A percentile compares a stretch with the other conserved stretches of the same genome.
phyloP scores from a whole-genome alignment of 2,113 vertebrate species.

The Grus americana region DNA sequence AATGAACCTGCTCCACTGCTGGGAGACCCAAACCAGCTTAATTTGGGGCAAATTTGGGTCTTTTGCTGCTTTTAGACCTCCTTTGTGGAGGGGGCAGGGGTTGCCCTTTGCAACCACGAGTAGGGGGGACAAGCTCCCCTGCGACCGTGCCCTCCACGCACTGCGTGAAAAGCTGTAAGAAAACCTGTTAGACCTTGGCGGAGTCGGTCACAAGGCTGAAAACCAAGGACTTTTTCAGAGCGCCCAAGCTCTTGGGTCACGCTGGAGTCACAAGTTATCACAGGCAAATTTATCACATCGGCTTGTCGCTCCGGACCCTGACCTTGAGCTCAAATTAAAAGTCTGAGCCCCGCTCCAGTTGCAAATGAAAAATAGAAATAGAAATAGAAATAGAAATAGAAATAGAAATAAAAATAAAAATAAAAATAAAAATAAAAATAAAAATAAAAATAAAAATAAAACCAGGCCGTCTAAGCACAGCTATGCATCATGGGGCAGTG shows the following conservation, averaged over 20 bases:
- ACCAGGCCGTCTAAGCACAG: neutral
- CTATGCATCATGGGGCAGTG: neutral
- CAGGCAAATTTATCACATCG: rapidly evolving
- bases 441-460: neutral
- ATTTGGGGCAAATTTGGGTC: neutral
- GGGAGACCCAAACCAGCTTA: neutral
- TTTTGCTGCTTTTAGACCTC: neutral
- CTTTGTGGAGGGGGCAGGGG: too few relatives aligned
- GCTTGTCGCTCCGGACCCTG: neutral
- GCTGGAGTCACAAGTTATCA: constrained; percentile 16
- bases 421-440: neutral
- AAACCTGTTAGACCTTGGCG: neutral
- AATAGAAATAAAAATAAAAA: neutral
- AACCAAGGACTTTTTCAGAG: neutral
- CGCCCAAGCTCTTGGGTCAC: neutral
- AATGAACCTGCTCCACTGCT: rapidly evolving
- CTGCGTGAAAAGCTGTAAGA: rapidly evolving
- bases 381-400: neutral
- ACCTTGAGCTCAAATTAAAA: neutral
- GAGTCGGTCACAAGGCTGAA: neutral
- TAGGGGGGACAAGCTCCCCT: neutral
- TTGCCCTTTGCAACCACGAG: neutral
- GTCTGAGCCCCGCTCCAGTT: neutral
- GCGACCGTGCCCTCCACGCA: rapidly evolving
- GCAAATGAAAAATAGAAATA: neutral